phyloP scores from a whole-genome alignment of 2,113 vertebrate genomes.

The Chionis minor region DNA sequence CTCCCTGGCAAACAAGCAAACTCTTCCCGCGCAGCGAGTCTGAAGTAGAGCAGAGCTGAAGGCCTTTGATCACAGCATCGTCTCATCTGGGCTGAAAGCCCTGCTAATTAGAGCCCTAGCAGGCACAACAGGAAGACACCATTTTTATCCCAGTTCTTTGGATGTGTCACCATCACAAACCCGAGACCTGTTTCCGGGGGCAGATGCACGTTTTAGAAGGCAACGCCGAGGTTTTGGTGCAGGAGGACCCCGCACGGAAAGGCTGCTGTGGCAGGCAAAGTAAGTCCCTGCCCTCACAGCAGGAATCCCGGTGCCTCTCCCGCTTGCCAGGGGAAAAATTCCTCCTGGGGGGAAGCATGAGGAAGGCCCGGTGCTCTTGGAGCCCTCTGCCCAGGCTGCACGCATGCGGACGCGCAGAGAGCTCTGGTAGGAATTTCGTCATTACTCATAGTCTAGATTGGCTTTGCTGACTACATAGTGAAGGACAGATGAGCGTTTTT shows the following conservation, averaged over 20 bases:
- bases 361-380: not conserved
- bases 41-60: not conserved
- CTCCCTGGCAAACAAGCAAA: not conserved
- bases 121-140: accelerated
- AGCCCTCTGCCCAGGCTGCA: not conserved
- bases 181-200: not conserved
- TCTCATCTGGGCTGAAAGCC: too few species aligned
- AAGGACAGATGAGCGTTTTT: not conserved
- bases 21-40: accelerated
- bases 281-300: not conserved
- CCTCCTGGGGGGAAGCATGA: not conserved
- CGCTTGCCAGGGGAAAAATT: accelerated
- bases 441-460: too few species aligned
- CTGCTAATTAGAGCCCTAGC: not conserved
- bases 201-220: accelerated
- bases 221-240: accelerated
- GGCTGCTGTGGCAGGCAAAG: not conserved
- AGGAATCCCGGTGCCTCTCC: not conserved
- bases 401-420: not conserved
- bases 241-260: not conserved
- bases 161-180: not conserved
- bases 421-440: too few species aligned
- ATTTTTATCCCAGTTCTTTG: not conserved
- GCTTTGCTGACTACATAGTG: not conserved
- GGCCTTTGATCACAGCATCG: accelerated